Evolutionary conservation across 2,888 invertebrate species (phyloP), one percentile per base, ranked within the genome.

Genomic region (Synanthedon formicaeformis): DNA sequence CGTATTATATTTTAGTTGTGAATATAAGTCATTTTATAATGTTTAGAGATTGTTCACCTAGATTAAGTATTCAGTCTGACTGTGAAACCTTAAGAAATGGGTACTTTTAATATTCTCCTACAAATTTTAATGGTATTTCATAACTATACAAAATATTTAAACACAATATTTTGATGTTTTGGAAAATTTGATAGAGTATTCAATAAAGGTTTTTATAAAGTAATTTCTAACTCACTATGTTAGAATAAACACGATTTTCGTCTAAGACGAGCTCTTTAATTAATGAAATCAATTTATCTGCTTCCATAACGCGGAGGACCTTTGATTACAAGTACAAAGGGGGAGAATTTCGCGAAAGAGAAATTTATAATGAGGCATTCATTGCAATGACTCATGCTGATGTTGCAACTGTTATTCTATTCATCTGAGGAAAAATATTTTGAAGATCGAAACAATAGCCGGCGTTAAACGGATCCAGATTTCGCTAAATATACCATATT

Each of bases 211-310:
- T 34, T 34, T 34, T 34, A 34, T 34, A 34, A 34, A 34, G 34
- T 10, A 34, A 34, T 34, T 34, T 34, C 34, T 34, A 34, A 34
- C 34, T 34, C 34, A 34, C 6, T 34, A 10, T 34, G 34, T 34
- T 34, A 34, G 34, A 34, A 34, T 34, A 49, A 49, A 49, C 13
- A 49, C 16, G 34, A 18, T 49, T 49, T 49, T 23, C 49, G 16
- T 14, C 49, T 16, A 18, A 45, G 13, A 49, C 49, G 18, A 34
- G n/a, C 40, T 13, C 50, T 66, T 65, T 68, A 72, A 74, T 71
- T 71, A 73, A 73, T 69, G 68, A 71, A 75, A 78, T 75, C 73
- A 75, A 71, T 72, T 74, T 63, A 66, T 63, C 60, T 34, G 34
- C 34, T 61, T 61, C 62, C 60, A 60, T 64, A 64, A 27, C 27